These are phyloP conservation scores for Gnatocerus cornutus DNA, from an alignment of 2,888 invertebrate species.

Conservation along the genomic window DNA sequence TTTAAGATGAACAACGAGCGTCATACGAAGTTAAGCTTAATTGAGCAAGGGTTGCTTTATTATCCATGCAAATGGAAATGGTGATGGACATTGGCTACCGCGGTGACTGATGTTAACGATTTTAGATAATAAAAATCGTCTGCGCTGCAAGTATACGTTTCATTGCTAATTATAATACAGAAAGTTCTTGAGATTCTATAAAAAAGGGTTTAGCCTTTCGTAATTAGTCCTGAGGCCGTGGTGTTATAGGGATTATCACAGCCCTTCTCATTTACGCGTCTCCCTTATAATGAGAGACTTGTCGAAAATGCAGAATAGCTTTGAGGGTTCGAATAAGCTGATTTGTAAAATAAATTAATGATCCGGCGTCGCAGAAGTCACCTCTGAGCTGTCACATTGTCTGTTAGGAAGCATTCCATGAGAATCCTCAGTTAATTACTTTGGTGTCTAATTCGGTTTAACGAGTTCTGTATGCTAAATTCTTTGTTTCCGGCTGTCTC, in stretches of 20 bases:
- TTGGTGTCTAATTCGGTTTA: slow-evolving; percentile 68
- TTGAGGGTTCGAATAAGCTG: slow-evolving; percentile 70
- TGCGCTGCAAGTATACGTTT: slow-evolving; percentile 29
- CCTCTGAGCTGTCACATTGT: slow-evolving; percentile 70
- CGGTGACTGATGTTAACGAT: slow-evolving; percentile 26
- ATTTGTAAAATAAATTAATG: slow-evolving; percentile 72
- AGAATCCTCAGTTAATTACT: slow-evolving; percentile 70
- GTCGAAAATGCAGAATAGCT: slow-evolving; percentile 67
- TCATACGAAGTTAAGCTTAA: slow-evolving; percentile 67
- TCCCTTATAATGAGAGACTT: slow-evolving; percentile 67
- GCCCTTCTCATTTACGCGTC: slow-evolving; percentile 66
- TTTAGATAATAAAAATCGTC: background rate
- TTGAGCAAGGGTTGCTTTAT: slow-evolving; percentile 68
- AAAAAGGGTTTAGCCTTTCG: slow-evolving; percentile 64
- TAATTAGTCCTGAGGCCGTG: slow-evolving; percentile 67
- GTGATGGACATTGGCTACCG: slow-evolving; percentile 63
- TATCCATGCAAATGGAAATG: slow-evolving; percentile 70
- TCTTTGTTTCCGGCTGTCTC: slow-evolving; percentile 48
- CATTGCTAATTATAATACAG: slow-evolving; percentile 49
- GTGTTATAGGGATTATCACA: slow-evolving; percentile 67
- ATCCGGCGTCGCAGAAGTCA: slow-evolving; percentile 70
- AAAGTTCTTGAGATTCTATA: slow-evolving; percentile 49
- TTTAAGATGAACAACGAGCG: slow-evolving; percentile 69
- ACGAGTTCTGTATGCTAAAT: slow-evolving; percentile 70
- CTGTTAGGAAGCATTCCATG: slow-evolving; percentile 67